Evolutionary conservation across 1,140 invertebrate genomes (phyloP), one percentile per base, ranked within the genome.

Genomic region (Procambarus clarkii): DNA sequence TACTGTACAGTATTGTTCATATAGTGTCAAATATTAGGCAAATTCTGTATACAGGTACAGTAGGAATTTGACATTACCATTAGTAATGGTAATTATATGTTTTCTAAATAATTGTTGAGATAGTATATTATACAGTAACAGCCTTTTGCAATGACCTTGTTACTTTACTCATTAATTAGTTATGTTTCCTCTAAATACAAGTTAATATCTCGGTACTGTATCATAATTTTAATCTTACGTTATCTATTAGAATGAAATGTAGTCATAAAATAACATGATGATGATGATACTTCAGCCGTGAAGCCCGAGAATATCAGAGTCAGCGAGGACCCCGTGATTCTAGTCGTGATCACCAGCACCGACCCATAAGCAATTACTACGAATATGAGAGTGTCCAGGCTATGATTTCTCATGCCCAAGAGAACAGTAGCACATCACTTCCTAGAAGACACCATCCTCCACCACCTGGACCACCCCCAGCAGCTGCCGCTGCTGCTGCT

Each of bases 311-410:
- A 93, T 97, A 97, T 94, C 97, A 97, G 95, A 97, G 97, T 8
- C 97, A 97, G 94, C 95, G 97, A 82, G 92, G 92, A n/a, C 91
- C 92, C 48, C 96, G 96, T 91, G 96, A 96, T 79, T 85, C 88
- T n/a, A 95, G 96, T 86, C 95, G 96, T 5, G 92, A 92, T 86
- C 95, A 95, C 60, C 95, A 95, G 24, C 94, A 95, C 34, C 95
- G 97, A 13, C 97, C 97, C 18, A 96, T 97, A 86, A 97, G 97
- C 92, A 97, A 97, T 94, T 97, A 96, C 94, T 97, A 97, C 94
- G 97, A 97, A 94, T 97, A 97, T 94, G 97, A 97, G 94, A 97
- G 96, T 92, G 96, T 97, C 24, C 96, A 97, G 93, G 96, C 95
- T 7, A 94, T 95, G 34, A 94, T 95, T 60, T 89, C 86, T 34